These are phyloP conservation scores for Brenthis ino DNA, from an alignment of 2,888 invertebrate species.

Conservation along the genomic window DNA sequence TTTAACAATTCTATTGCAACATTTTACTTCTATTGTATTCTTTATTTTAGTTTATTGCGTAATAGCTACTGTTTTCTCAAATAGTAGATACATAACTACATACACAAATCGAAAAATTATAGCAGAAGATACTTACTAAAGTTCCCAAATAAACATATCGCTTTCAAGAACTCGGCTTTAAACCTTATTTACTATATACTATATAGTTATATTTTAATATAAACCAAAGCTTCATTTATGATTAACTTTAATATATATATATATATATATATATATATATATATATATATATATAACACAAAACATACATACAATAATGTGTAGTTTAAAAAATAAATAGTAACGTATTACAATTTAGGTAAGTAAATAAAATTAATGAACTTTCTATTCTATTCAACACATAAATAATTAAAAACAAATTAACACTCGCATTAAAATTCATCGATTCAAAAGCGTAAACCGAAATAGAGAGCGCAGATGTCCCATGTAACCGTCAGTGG, in stretches of 20 bases:
- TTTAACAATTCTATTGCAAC: conserved; percentile 50
- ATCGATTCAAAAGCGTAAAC: conserved; percentile 22
- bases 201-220: no score
- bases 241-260: no score
- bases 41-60: conserved; percentile 18
- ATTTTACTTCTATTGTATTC: conserved; percentile 32
- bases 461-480: conserved; percentile 62
- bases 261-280: no score
- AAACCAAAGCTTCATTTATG: no score
- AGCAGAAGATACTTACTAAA: no score
- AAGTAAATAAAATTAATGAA: conserved; percentile 9
- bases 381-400: conserved; percentile 8
- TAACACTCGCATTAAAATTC: conserved; percentile 13
- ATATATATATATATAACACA: no score
- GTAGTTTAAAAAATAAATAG: background rate
- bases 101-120: no score
- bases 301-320: background rate
- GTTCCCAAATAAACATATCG: no score
- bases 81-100: background rate
- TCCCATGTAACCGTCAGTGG: conserved; percentile 63
- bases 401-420: conserved; percentile 19
- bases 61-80: conserved; percentile 1
- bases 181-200: no score
- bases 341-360: background rate
- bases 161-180: no score